Percentiles rank a stretch among this genome's conserved stretches.
Conservation (phyloP, 2,113 vertebrate species). For the Tichodroma muraria region DNA sequence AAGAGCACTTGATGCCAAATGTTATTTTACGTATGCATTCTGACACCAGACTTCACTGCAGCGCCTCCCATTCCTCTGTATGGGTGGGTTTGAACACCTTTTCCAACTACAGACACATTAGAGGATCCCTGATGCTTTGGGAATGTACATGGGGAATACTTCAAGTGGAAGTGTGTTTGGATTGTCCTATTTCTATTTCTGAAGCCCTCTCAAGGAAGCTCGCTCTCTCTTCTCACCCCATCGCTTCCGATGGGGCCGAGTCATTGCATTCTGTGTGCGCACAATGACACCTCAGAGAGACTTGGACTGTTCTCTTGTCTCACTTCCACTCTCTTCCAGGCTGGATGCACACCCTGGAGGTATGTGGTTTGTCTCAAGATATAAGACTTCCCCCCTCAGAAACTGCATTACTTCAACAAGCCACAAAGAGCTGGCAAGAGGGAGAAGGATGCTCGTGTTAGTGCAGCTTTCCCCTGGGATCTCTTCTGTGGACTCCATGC, state of each 20-base stretch:
- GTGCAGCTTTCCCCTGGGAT: slow-evolving; percentile 5
- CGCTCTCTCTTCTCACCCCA: slow-evolving; percentile 53
- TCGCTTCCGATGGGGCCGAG: slow-evolving; percentile 54
- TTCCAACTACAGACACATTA: not conserved
- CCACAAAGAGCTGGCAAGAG: slow-evolving; percentile 28
- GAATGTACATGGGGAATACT: not conserved
- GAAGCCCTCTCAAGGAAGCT: slow-evolving; percentile 37
- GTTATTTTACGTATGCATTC: not conserved
- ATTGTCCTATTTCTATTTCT: slow-evolving; percentile 43
- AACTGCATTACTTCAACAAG: slow-evolving; percentile 49
- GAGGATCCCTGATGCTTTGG: not conserved
- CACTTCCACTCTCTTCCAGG: slow-evolving; percentile 53
- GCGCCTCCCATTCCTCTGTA: not conserved
- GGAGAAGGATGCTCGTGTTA: not conserved
- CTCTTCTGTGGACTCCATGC: not conserved
- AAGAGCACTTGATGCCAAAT: not conserved
- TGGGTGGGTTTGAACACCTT: not conserved
- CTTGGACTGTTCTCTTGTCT: slow-evolving; percentile 58
- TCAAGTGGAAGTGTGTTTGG: not conserved
- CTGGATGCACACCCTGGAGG: slow-evolving; percentile 61
- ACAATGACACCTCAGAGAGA: slow-evolving; percentile 55
- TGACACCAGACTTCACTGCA: not conserved
- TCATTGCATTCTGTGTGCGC: not conserved
- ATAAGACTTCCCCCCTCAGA: slow-evolving; percentile 57
- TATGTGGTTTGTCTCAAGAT: slow-evolving; percentile 66